phyloP scores from a whole-genome alignment of 2,888 invertebrate genomes.

The Idaea biselata region DNA sequence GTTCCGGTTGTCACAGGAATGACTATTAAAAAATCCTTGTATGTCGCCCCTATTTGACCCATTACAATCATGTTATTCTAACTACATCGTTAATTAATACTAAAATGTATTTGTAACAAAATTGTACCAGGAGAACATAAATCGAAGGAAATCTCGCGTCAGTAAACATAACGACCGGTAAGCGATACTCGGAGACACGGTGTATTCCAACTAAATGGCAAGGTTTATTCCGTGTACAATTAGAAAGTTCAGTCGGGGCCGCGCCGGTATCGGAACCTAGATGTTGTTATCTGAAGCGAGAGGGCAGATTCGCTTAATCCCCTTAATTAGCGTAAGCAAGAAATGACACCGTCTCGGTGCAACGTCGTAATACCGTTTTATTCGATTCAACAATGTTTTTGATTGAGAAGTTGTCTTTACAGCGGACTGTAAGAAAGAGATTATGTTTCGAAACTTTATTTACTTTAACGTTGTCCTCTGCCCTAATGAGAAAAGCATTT shows the following conservation, averaged over 20 bases:
- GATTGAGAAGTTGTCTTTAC: conserved; percentile 16
- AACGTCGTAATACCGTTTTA: conserved; percentile 23
- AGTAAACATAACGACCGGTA: conserved; percentile 18
- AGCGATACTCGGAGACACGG: conserved; percentile 25
- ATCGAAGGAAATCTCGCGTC: conserved; percentile 13
- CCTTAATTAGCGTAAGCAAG: conserved; percentile 61
- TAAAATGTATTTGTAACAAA: not conserved
- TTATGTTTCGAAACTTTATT: not conserved
- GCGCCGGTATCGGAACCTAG: conserved; percentile 44
- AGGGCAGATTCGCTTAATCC: conserved; percentile 52
- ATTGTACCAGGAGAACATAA: not conserved
- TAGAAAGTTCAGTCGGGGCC: conserved; percentile 41
- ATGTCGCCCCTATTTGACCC: too few species aligned
- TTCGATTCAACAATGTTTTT: conserved; percentile 23
- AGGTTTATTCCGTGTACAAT: conserved; percentile 47
- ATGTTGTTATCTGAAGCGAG: conserved; percentile 47
- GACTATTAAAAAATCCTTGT: too few species aligned
- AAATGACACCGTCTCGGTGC: conserved; percentile 41
- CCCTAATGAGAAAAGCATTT: not conserved
- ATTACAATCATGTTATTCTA: too few species aligned
- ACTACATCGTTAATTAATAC: not conserved
- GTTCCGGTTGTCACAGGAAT: too few species aligned
- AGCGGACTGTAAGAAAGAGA: not conserved
- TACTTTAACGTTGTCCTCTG: not conserved
- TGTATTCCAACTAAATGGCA: conserved; percentile 35